Conservation (phyloP, 2,888 invertebrate genomes). For the Dynastes hyllus region DNA sequence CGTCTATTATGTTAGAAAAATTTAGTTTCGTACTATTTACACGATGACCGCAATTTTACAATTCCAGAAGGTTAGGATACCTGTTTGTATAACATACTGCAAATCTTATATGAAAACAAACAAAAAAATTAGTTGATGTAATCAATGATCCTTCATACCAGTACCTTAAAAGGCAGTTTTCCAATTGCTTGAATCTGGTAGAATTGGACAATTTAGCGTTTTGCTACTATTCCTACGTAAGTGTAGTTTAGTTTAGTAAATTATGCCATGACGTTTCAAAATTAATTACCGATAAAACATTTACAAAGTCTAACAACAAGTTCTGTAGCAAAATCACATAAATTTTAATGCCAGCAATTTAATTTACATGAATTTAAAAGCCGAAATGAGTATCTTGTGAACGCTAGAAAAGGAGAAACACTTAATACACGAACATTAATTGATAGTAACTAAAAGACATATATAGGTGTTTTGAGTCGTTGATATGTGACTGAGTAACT, state of each 20-base stretch:
- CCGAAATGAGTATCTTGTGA: constrained; percentile 16
- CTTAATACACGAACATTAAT: constrained; percentile 31
- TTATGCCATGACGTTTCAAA: constrained; percentile 12
- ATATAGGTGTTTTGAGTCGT: constrained; percentile 39
- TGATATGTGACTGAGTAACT: constrained; percentile 42
- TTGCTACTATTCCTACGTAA: too few species aligned
- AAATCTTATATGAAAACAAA: too few species aligned
- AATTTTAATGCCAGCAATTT: constrained; percentile 44
- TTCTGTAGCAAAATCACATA: constrained; percentile 34
- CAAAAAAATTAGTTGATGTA: too few species aligned
- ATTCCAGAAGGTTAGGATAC: too few species aligned
- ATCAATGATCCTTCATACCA: too few species aligned
- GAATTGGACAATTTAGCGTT: too few species aligned
- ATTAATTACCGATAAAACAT: constrained; percentile 27
- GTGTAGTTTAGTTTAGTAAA: background rate
- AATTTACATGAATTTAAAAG: constrained; percentile 49
- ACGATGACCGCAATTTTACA: too few species aligned
- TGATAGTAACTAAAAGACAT: constrained; percentile 38
- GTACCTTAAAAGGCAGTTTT: too few species aligned
- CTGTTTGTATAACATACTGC: too few species aligned
- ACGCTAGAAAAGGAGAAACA: constrained; percentile 29
- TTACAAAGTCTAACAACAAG: constrained; percentile 36
- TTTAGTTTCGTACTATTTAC: too few species aligned
- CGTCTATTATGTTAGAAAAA: too few species aligned
- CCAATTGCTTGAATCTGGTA: background rate